Percentiles rank a stretch among this genome's conserved stretches.
Conservation (phyloP, 2,888 invertebrate species). For the Cephus nigrinus region DNA sequence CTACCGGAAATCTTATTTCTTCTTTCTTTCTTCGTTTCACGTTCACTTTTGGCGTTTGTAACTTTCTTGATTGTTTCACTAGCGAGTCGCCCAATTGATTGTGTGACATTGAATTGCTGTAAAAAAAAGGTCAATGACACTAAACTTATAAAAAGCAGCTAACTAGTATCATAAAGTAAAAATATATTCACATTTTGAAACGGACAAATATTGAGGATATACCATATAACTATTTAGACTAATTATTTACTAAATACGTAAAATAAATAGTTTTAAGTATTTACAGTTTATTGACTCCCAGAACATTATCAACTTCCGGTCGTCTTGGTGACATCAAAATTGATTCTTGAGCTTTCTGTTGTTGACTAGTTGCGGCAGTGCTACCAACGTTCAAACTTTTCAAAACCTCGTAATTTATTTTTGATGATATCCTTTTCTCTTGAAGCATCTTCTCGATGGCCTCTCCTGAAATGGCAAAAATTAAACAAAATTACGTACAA, state of each 20-base stretch:
- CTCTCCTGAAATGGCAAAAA: conserved; percentile 74
- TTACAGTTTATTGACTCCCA: conserved; percentile 10
- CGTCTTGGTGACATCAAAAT: not conserved
- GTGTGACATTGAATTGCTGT: not conserved
- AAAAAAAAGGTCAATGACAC: not conserved
- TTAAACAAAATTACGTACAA: not conserved
- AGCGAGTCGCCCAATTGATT: not conserved
- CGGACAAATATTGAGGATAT: not conserved
- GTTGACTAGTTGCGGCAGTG: conserved; percentile 29
- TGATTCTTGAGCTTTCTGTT: conserved; percentile 28
- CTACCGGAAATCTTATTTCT: conserved; percentile 8
- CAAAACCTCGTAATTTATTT: conserved; percentile 98
- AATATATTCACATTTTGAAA: not conserved
- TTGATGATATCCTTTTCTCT: conserved; percentile 94
- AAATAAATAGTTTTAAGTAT: not conserved
- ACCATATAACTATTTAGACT: not conserved
- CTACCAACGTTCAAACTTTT: conserved; percentile 76
- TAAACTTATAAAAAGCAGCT: not conserved
- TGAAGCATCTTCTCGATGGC: conserved; percentile 96
- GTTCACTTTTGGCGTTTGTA: conserved; percentile 13
- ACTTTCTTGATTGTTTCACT: conserved; percentile 6
- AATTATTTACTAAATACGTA: not conserved
- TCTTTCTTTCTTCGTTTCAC: conserved; percentile 15
- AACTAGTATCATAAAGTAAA: not conserved
- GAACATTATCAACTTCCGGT: conserved; percentile 1